phyloP scores from a whole-genome alignment of 2,113 vertebrate species.

The Okapia johnstoni region DNA sequence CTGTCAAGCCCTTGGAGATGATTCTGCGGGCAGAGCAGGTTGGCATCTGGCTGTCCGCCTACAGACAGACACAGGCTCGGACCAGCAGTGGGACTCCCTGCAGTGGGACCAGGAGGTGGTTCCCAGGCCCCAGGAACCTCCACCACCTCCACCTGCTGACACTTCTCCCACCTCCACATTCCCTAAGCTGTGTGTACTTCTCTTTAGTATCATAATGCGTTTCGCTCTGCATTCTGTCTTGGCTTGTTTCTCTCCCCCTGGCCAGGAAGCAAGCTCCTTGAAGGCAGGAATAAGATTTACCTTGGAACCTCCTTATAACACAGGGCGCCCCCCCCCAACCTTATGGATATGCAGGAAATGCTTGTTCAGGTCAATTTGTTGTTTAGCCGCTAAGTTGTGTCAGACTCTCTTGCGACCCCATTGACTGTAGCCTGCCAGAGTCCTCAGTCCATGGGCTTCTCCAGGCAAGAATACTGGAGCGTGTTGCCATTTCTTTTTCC shows the following conservation, averaged over 20 bases:
- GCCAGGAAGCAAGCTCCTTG: background rate
- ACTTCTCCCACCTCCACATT: background rate
- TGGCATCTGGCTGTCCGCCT: background rate
- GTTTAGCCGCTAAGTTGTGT: background rate
- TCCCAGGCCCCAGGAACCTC: background rate
- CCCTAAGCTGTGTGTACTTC: background rate
- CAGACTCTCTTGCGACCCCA: background rate
- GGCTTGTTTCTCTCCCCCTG: background rate
- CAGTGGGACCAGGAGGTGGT: background rate
- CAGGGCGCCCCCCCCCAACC: accelerated
- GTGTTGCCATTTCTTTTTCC: background rate
- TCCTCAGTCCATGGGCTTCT: background rate
- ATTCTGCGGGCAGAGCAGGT: background rate
- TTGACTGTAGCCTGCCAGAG: background rate
- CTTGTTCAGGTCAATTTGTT: background rate
- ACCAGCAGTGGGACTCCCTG: background rate
- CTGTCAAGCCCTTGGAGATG: background rate
- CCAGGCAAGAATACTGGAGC: background rate
- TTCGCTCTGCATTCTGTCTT: background rate
- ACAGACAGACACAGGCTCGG: background rate
- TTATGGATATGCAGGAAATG: background rate
- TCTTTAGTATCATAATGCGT: background rate
- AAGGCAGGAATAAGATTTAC: background rate
- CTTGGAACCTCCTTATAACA: background rate
- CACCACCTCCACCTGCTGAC: background rate